Conservation (phyloP, 2,888 invertebrate genomes). For the Caenorhabditis becei region DNA sequence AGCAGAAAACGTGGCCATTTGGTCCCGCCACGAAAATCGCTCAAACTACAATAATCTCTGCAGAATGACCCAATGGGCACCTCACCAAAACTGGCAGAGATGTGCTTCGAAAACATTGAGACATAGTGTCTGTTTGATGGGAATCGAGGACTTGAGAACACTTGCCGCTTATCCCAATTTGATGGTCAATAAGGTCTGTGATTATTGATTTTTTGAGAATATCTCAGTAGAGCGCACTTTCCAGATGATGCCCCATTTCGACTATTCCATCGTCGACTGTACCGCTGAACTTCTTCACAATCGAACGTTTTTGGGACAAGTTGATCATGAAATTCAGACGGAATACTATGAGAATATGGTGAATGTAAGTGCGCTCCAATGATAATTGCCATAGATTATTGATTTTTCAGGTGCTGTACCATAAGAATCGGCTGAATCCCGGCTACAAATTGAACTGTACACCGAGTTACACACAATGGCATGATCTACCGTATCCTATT, state of each 20-base stretch:
- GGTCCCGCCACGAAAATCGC: no score
- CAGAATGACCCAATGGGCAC: conserved; percentile 49
- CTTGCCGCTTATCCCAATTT: conserved; percentile 39
- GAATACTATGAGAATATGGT: conserved; percentile 51
- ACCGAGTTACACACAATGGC: background rate
- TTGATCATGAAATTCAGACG: conserved; percentile 32
- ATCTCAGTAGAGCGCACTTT: background rate
- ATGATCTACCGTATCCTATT: conserved; percentile 2
- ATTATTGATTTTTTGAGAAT: no score
- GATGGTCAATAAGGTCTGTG: conserved; percentile 42
- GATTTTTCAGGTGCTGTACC: conserved; percentile 18
- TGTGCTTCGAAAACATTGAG: conserved; percentile 35
- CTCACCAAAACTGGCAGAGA: background rate
- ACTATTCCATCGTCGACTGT: conserved; percentile 60
- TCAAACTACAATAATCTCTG: background rate
- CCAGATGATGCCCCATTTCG: conserved; percentile 61
- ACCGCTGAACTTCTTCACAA: conserved; percentile 58
- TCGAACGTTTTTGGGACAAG: conserved; percentile 49
- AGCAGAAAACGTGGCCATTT: no score
- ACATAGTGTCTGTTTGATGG: conserved; percentile 53
- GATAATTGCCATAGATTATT: background rate
- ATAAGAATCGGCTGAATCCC: conserved; percentile 19
- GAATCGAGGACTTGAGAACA: conserved; percentile 53
- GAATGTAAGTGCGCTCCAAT: conserved; percentile 25
- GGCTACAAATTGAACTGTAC: conserved; percentile 15